Evolutionary conservation across 1,140 invertebrate genomes (phyloP).

Genomic region (Ceratosolen solmsi): DNA sequence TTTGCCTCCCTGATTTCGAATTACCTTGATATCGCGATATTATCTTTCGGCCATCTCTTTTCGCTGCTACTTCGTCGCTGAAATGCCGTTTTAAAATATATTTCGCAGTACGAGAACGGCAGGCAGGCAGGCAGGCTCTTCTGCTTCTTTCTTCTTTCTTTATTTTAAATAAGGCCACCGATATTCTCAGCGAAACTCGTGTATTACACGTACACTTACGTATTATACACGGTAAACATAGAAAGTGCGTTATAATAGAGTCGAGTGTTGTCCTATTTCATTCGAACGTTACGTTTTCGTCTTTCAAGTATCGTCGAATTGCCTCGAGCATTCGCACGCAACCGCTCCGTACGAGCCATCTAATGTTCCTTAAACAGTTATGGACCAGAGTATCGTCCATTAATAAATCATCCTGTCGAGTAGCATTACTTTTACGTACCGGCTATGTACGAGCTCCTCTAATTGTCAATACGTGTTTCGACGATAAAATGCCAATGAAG

Average conservation of each 20-base stretch:
- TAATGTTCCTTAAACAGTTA: no score
- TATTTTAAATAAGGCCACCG: not conserved
- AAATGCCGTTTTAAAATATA: conserved; percentile 5
- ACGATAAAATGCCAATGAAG: no score
- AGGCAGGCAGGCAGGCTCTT: not conserved
- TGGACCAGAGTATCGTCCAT: no score
- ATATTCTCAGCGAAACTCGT: not conserved
- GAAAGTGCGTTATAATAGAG: not conserved
- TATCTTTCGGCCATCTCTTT: not conserved
- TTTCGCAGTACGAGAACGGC: not conserved
- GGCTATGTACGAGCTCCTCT: no score
- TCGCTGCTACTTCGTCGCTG: not conserved
- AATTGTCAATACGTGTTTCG: no score
- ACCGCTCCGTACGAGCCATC: no score
- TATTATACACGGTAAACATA: not conserved
- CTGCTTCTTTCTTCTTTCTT: no score
- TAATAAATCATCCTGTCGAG: no score
- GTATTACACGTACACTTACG: not conserved
- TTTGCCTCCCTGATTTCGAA: not conserved
- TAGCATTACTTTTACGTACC: no score
- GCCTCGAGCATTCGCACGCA: no score
- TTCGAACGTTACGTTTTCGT: not conserved
- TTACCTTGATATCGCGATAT: not conserved
- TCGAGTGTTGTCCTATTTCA: not conserved
- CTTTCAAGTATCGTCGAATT: no score